phyloP scores from a whole-genome alignment of 2,888 invertebrate genomes.

The Frankliniella fusca region DNA sequence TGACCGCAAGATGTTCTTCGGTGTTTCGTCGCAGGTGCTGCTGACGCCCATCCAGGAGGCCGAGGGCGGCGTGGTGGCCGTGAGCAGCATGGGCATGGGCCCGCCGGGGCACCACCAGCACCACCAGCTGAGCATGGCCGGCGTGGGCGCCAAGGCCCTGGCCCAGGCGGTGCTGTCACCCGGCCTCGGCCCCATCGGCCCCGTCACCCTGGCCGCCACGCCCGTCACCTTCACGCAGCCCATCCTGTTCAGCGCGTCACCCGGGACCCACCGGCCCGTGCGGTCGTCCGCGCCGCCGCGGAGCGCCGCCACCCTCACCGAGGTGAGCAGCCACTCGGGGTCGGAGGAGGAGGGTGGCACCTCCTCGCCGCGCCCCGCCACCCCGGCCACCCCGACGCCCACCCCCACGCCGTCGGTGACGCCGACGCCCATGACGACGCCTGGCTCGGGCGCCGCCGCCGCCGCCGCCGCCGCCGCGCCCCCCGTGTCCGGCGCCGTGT shows the following conservation, averaged over 20 bases:
- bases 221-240: slow-evolving; percentile 54
- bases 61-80: slow-evolving; percentile 54
- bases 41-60: slow-evolving; percentile 80
- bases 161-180: slow-evolving; percentile 74
- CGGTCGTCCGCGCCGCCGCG: slow-evolving; percentile 46
- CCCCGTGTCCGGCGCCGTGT: neutral
- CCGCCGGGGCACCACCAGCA: slow-evolving; percentile 10
- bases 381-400: neutral
- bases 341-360: slow-evolving; percentile 45
- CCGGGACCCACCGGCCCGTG: slow-evolving; percentile 1
- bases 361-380: neutral
- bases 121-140: slow-evolving; percentile 29
- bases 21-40: slow-evolving; percentile 56
- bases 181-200: slow-evolving; percentile 51
- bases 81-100: slow-evolving; percentile 35
- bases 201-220: slow-evolving; percentile 48
- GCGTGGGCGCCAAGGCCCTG: slow-evolving; percentile 63
- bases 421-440: slow-evolving; percentile 43
- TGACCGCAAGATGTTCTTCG: neutral
- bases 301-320: slow-evolving; percentile 39
- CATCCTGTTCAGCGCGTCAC: slow-evolving; percentile 43
- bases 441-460: too few relatives aligned
- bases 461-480: neutral
- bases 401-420: slow-evolving; percentile 42
- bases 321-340: slow-evolving; percentile 39